Evolutionary conservation across 92 coral and sea anemone species (phyloP), one percentile per base, ranked within the genome.

Genomic region (Phenganax stokvisi): DNA sequence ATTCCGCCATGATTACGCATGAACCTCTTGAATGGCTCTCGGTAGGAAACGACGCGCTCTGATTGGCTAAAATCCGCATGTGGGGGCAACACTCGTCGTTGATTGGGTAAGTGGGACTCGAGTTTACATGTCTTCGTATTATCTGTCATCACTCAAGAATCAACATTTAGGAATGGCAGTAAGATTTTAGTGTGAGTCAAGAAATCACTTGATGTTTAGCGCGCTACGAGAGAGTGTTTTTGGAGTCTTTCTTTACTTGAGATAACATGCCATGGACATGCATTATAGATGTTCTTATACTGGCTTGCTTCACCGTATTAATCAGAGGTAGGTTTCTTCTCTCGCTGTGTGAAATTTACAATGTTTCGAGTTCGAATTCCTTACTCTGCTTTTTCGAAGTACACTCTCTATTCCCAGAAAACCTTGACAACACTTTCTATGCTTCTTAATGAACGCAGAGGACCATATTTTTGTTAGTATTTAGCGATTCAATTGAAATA

Each of bases 91-190:
- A 0, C 53, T 13, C 73, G 53, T 68, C 73, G 52, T 53, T 37
- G 16, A 68, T 68, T 68, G 73, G 73, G 7, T n/a, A 29, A 68
- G 73, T 10, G 11, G 16, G 54, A 37, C 73, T 68, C 54, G 11
- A 68, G 73, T 68, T 68, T 68, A 68, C 73, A 68, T 68, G 73
- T 68, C 73, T 68, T 68, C 52, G 16, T 68, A 68, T 68, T 68
- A 68, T 68, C 73, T 68, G 53, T 68, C 73, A 68, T 68, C 73
- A 68, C 73, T 68, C 73, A 53, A 68, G 47, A 68, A 68, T 68
- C 73, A 68, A 68, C 73, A 68, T 68, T 68, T 68, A 68, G 73
- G 73, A 68, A 68, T 68, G 73, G 73, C 52, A 68, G 73, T 17
- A 53, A 68, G 73, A 7, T 68, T 68, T 68, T 68, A 68, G 73